Conservation (phyloP, 2,888 invertebrate species). For the Aleiodes alternator region DNA sequence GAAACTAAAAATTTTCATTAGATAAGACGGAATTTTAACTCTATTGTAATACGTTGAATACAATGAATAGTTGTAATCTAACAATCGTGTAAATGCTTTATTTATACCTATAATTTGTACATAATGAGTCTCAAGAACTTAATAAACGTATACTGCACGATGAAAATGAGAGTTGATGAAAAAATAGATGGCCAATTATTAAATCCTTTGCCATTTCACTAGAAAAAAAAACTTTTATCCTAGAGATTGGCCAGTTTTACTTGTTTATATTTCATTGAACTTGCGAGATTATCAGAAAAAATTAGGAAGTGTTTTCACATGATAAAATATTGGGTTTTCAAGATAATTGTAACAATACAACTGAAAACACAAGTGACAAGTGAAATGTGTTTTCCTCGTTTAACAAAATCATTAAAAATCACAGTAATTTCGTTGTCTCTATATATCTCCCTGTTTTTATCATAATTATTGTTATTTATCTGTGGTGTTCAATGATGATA, state of each 20-base stretch:
- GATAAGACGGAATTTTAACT: background rate
- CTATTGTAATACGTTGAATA: background rate
- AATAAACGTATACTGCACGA: slow-evolving; percentile 40
- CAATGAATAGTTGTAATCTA: slow-evolving; percentile 4
- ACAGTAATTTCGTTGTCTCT: too few relatives aligned
- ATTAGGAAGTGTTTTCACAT: slow-evolving; percentile 5
- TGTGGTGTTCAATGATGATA: too few relatives aligned
- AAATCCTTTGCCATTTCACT: background rate
- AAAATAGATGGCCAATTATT: background rate
- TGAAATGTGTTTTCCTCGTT: background rate
- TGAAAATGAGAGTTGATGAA: background rate
- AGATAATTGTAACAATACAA: slow-evolving; percentile 2
- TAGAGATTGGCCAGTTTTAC: background rate
- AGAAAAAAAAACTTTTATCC: background rate
- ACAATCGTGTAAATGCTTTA: slow-evolving; percentile 1
- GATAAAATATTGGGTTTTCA: background rate
- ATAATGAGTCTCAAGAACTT: slow-evolving; percentile 32
- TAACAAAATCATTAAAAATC: too few relatives aligned
- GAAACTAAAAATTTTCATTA: background rate
- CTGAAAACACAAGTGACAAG: background rate
- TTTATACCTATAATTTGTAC: slow-evolving; percentile 41
- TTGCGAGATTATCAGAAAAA: background rate
- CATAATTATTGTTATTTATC: too few relatives aligned
- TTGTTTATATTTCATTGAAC: slow-evolving; percentile 13
- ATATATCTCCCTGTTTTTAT: too few relatives aligned